Evolutionary conservation across 2,797 vertebrate species (phyloP).

Genomic region (Petrocephalus schoutedeni): DNA sequence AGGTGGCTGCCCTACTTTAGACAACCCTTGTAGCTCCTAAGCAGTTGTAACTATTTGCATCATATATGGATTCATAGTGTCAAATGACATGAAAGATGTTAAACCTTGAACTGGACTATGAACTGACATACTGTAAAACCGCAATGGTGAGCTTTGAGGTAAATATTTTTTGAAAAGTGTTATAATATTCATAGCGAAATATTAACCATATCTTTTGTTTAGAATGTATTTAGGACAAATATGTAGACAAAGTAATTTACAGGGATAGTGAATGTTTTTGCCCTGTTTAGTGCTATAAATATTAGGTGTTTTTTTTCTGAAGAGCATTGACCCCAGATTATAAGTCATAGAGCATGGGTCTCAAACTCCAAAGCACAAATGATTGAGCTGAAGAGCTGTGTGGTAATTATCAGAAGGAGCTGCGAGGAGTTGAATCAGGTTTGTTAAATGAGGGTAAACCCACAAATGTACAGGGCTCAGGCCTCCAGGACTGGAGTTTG

Average conservation of each 20-base stretch:
- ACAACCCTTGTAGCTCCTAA: constrained; percentile 43
- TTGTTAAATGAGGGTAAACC: too few relatives aligned
- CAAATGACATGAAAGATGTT: background rate
- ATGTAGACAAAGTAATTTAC: background rate
- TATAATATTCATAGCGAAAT: background rate
- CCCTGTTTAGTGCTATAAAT: background rate
- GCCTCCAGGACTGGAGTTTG: too few relatives aligned
- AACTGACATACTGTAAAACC: background rate
- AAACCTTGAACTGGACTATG: background rate
- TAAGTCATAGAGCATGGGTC: too few relatives aligned
- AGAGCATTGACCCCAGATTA: background rate
- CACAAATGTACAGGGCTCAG: too few relatives aligned
- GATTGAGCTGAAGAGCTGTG: too few relatives aligned
- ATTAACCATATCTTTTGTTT: background rate
- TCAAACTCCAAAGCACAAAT: too few relatives aligned
- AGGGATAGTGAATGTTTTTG: background rate
- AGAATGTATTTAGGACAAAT: background rate
- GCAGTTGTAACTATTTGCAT: background rate
- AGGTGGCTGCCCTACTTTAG: constrained; percentile 38
- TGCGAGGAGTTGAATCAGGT: too few relatives aligned
- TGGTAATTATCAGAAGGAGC: too few relatives aligned
- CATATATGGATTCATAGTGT: constrained; percentile 2
- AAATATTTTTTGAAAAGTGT: background rate
- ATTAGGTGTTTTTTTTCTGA: background rate
- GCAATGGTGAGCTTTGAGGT: background rate